Evolutionary conservation across 2,888 invertebrate species (phyloP).

Genomic region (Netelia virgata): DNA sequence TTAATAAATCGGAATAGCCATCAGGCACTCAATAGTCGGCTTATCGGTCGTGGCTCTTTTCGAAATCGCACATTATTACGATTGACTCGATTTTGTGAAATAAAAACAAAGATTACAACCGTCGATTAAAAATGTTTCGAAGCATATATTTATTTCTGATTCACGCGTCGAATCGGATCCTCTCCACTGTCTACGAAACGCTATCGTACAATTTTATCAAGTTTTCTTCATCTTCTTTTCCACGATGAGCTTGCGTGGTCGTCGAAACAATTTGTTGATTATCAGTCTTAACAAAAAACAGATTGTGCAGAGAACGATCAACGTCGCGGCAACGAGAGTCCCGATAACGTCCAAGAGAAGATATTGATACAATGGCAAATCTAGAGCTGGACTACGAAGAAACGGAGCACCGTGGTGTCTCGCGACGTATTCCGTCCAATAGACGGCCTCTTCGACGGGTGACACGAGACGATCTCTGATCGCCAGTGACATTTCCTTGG

Average conservation of each 20-base stretch:
- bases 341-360: constrained; percentile 72
- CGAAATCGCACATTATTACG: too few relatives aligned
- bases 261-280: not conserved
- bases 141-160: too few relatives aligned
- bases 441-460: constrained; percentile 87
- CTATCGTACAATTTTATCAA: not conserved
- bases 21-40: too few relatives aligned
- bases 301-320: constrained; percentile 42
- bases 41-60: too few relatives aligned
- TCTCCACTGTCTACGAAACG: too few relatives aligned
- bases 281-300: constrained; percentile 25
- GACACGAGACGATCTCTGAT: constrained; percentile 87
- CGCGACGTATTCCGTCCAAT: constrained; percentile 89
- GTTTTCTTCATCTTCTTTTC: not conserved
- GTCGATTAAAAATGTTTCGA: too few relatives aligned
- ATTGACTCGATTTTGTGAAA: too few relatives aligned
- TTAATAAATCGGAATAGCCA: too few relatives aligned
- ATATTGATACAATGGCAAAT: constrained; percentile 85
- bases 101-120: too few relatives aligned
- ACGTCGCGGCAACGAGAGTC: constrained; percentile 21
- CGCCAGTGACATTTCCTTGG: constrained; percentile 85
- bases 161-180: too few relatives aligned
- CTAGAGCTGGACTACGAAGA: constrained; percentile 86
- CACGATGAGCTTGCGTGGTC: too few relatives aligned
- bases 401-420: constrained; percentile 87